Conservation (phyloP, 2,113 vertebrate species). For the Oncorhynchus gorbuscha region DNA sequence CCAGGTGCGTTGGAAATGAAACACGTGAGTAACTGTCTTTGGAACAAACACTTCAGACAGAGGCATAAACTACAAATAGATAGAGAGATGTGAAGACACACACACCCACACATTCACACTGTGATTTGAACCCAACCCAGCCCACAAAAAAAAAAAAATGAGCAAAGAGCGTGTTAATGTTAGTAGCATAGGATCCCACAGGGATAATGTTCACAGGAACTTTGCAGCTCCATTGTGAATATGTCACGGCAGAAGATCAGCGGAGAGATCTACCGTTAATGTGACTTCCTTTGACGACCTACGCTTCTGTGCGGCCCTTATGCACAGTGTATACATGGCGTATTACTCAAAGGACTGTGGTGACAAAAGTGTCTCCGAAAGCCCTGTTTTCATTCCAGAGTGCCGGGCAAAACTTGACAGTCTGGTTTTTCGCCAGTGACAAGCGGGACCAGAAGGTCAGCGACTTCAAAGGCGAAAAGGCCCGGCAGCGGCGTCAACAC, state of each 20-base stretch:
- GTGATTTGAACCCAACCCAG: not conserved
- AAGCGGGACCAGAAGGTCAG: constrained; percentile 64
- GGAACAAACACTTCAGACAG: constrained; percentile 16
- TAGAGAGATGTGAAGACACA: constrained; percentile 4
- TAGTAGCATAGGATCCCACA: not conserved
- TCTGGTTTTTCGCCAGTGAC: constrained; percentile 57
- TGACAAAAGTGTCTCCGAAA: constrained; percentile 13
- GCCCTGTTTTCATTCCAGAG: constrained; percentile 1
- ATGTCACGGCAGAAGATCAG: not conserved
- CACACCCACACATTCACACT: constrained; percentile 31
- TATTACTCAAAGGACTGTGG: constrained; percentile 6
- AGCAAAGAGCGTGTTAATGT: not conserved
- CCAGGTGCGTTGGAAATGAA: constrained; percentile 74
- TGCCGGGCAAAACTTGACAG: constrained; percentile 62
- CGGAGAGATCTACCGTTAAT: not conserved
- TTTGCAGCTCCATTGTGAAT: not conserved
- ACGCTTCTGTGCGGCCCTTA: not conserved
- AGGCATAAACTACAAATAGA: constrained; percentile 5
- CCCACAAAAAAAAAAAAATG: not conserved
- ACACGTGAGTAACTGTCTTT: constrained; percentile 70
- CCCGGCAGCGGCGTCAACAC: constrained; percentile 56
- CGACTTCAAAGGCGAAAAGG: constrained; percentile 63
- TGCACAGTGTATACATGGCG: not conserved
- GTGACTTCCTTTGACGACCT: constrained; percentile 9
- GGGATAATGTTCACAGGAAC: not conserved